phyloP scores from a whole-genome alignment of 2,888 invertebrate species.

The Anagyrus pseudococci region DNA sequence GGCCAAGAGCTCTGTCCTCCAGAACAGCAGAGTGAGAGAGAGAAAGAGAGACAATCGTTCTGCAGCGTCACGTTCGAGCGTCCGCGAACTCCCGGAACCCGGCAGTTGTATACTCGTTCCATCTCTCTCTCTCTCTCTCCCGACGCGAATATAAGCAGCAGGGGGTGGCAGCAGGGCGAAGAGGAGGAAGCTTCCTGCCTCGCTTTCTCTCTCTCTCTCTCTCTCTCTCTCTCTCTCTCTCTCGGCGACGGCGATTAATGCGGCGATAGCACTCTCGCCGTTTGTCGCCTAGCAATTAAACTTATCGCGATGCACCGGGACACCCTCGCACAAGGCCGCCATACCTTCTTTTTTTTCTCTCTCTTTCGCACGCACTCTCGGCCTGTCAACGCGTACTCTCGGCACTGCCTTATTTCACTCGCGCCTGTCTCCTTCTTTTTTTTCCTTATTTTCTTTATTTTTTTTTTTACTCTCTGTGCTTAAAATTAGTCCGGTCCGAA shows the following conservation, averaged over 20 bases:
- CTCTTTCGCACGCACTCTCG: too few relatives aligned
- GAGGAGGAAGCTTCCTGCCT: conserved; percentile 23
- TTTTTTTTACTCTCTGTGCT: background rate
- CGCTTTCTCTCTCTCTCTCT: conserved; percentile 12
- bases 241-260: conserved; percentile 8
- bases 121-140: too few relatives aligned
- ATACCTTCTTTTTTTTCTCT: background rate
- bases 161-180: background rate
- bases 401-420: too few relatives aligned
- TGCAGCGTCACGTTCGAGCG: conserved; percentile 32
- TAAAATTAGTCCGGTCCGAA: background rate
- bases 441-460: too few relatives aligned
- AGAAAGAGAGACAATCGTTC: conserved; percentile 24
- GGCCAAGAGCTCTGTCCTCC: background rate
- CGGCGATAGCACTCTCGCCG: conserved; percentile 11
- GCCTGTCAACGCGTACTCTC: background rate
- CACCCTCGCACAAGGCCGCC: background rate
- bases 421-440: background rate
- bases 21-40: too few relatives aligned
- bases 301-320: conserved; percentile 18
- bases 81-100: conserved; percentile 24
- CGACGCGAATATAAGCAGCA: too few relatives aligned
- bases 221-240: conserved; percentile 11
- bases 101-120: conserved; percentile 28
- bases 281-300: conserved; percentile 28